Conservation (phyloP, 2,888 invertebrate species). For the Dryobota labecula region DNA sequence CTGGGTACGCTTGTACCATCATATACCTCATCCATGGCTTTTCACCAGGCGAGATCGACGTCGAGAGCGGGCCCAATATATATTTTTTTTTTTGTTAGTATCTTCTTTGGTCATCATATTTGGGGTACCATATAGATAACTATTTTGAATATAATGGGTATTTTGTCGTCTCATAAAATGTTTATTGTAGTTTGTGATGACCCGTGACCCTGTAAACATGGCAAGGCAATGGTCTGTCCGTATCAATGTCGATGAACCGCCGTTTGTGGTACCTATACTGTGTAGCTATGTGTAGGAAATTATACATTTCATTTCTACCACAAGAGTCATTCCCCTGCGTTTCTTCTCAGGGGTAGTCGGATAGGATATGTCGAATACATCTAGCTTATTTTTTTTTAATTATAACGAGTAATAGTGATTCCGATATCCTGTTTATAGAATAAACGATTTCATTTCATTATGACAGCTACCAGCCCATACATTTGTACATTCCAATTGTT, state of each 20-base stretch:
- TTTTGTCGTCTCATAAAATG: too few species aligned
- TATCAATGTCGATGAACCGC: constrained; percentile 30
- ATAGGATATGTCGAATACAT: too few species aligned
- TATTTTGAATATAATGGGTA: neutral
- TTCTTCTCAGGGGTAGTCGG: too few species aligned
- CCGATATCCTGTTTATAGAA: too few species aligned
- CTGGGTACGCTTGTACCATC: too few species aligned
- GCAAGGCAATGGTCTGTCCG: constrained; percentile 7
- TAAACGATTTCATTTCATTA: constrained; percentile 3
- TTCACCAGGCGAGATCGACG: neutral
- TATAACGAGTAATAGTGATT: too few species aligned
- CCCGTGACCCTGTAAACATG: neutral
- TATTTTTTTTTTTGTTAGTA: neutral
- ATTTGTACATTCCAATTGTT: constrained; percentile 15
- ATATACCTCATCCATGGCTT: neutral
- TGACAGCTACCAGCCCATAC: neutral
- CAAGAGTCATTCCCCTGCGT: too few species aligned
- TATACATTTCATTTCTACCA: constrained; percentile 4
- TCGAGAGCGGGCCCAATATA: too few species aligned
- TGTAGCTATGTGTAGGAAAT: neutral
- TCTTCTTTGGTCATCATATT: too few species aligned
- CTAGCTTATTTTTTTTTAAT: too few species aligned
- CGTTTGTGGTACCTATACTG: neutral
- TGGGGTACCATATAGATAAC: too few species aligned
- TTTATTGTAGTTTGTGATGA: neutral